Evolutionary conservation across 2,888 invertebrate genomes (phyloP).

Genomic region (Cheilosia variabilis): DNA sequence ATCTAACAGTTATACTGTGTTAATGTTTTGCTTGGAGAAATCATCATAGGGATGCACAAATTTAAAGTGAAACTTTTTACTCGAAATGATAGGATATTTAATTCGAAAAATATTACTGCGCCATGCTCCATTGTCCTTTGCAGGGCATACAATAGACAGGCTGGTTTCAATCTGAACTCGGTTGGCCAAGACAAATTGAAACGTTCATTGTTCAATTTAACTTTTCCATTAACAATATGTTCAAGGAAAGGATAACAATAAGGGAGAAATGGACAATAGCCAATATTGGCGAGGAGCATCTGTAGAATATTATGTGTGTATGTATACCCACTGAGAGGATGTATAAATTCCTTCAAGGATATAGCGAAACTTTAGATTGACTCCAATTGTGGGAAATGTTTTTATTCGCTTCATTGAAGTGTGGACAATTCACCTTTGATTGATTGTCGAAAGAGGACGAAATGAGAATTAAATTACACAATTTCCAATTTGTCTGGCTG

Average conservation of each 20-base stretch:
- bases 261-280: constrained; percentile 44
- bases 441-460: constrained; percentile 20
- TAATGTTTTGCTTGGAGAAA: background rate
- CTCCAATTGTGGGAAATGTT: constrained; percentile 49
- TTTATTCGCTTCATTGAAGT: constrained; percentile 64
- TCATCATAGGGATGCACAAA: constrained; percentile 1
- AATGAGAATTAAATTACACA: too few species aligned
- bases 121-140: constrained; percentile 28
- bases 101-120: constrained; percentile 12
- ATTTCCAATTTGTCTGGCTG: constrained; percentile 26
- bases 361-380: constrained; percentile 45
- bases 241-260: constrained; percentile 52
- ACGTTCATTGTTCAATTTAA: constrained; percentile 54
- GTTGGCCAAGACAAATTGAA: constrained; percentile 62
- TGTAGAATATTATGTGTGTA: background rate
- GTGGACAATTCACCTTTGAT: constrained; percentile 69
- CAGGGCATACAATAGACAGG: background rate
- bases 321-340: background rate
- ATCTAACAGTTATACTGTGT: background rate
- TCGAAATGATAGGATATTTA: constrained; percentile 4
- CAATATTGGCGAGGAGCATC: constrained; percentile 53
- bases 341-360: constrained; percentile 34
- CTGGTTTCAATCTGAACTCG: constrained; percentile 15
- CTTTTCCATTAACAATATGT: constrained; percentile 61
- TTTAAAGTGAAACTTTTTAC: constrained; percentile 12